These are phyloP conservation scores for Cactoblastis cactorum DNA, from an alignment of 2,888 invertebrate species.

Conservation along the genomic window DNA sequence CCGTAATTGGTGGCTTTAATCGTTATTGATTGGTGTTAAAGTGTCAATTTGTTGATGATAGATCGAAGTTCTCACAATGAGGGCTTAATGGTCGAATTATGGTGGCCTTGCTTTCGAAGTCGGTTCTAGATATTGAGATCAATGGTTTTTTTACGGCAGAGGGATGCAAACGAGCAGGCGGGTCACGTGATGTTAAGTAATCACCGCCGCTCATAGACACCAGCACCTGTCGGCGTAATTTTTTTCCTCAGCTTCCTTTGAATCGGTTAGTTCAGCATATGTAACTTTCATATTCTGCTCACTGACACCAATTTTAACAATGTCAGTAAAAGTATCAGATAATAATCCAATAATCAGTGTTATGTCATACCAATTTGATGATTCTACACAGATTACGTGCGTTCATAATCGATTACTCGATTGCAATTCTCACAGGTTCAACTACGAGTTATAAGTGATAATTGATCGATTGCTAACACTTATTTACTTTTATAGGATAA, in stretches of 20 bases:
- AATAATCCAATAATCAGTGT: neutral
- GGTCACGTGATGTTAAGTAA: too few relatives aligned
- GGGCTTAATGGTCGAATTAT: neutral
- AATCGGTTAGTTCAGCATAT: neutral
- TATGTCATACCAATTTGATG: slow-evolving; percentile 5
- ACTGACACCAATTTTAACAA: neutral
- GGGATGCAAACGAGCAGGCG: too few relatives aligned
- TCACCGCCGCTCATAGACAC: too few relatives aligned
- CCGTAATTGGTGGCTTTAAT: neutral
- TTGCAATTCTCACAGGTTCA: neutral
- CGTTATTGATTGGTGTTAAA: neutral
- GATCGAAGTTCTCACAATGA: neutral
- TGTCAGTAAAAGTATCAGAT: slow-evolving; percentile 2
- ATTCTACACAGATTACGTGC: neutral
- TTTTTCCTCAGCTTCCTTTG: too few relatives aligned
- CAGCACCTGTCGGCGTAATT: too few relatives aligned
- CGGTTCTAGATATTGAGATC: neutral
- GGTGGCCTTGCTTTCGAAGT: neutral
- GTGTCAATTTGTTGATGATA: neutral
- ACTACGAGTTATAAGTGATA: neutral
- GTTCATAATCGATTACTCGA: neutral
- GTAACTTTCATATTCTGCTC: neutral
- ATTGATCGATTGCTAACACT: neutral
- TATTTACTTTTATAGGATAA: neutral
- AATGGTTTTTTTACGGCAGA: too few relatives aligned